A percentile compares a stretch with the other conserved stretches of the same genome.
phyloP scores from a whole-genome alignment of 2,797 vertebrate species.

The Nothura maculosa region DNA sequence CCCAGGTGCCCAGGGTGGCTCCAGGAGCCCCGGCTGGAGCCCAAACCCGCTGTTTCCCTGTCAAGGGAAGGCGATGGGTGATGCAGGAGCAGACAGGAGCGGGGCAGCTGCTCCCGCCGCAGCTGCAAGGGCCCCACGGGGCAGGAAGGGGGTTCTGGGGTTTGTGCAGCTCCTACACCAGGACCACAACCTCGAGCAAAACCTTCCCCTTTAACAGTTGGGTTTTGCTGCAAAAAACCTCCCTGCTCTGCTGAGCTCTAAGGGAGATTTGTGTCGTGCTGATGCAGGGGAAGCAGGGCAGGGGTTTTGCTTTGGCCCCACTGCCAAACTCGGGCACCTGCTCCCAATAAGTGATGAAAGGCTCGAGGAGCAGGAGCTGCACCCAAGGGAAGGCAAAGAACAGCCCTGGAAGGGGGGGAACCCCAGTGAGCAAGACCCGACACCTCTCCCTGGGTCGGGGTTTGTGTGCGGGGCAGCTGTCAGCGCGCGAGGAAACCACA shows the following conservation, averaged over 20 bases:
- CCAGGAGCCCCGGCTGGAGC: accelerated
- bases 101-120: too few relatives aligned
- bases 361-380: neutral
- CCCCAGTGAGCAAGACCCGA: neutral
- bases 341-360: accelerated
- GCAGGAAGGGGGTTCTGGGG: accelerated
- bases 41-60: accelerated
- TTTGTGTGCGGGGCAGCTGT: accelerated
- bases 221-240: accelerated
- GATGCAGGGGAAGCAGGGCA: accelerated
- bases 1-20: accelerated
- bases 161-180: accelerated
- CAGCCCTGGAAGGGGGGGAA: neutral
- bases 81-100: accelerated
- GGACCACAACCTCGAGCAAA: accelerated
- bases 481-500: accelerated
- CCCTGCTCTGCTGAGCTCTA: neutral
- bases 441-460: neutral
- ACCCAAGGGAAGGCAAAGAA: neutral
- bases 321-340: neutral
- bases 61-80: accelerated
- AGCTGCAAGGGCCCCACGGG: too few relatives aligned
- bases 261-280: neutral
- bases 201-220: accelerated
- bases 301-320: accelerated